Percentiles rank a stretch among this genome's conserved stretches.
These are phyloP conservation scores for Eristalis tenax DNA, from an alignment of 2,888 invertebrate genomes.

Conservation along the genomic window DNA sequence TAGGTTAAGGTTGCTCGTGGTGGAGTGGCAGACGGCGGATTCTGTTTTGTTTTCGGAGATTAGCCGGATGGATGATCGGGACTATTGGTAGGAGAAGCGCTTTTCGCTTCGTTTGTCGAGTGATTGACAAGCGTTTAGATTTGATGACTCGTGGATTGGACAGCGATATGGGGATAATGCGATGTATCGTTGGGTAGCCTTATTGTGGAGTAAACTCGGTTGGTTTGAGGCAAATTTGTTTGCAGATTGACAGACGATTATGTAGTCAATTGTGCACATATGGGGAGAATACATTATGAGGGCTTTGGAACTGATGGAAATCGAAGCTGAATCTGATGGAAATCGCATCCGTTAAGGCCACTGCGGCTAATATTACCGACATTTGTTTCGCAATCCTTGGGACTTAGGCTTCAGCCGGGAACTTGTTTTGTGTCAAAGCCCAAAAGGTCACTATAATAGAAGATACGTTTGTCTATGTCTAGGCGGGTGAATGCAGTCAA, in stretches of 20 bases:
- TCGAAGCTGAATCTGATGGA: too few relatives aligned
- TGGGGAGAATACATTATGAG: too few relatives aligned
- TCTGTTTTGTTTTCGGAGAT: neutral
- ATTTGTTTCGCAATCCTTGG: too few relatives aligned
- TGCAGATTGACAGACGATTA: neutral
- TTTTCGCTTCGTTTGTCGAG: constrained; percentile 2
- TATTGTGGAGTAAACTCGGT: neutral
- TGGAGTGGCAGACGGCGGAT: neutral
- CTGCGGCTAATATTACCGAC: too few relatives aligned
- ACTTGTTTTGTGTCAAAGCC: too few relatives aligned
- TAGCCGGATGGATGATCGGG: constrained; percentile 14
- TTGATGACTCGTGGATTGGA: neutral
- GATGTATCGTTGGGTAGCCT: neutral
- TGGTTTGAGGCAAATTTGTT: neutral
- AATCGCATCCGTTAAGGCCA: too few relatives aligned
- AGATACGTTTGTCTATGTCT: too few relatives aligned
- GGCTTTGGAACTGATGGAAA: too few relatives aligned
- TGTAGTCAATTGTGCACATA: too few relatives aligned
- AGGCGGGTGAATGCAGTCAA: too few relatives aligned
- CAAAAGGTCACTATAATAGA: too few relatives aligned
- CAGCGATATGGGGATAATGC: neutral
- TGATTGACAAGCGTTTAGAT: constrained; percentile 25
- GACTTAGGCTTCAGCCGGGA: too few relatives aligned
- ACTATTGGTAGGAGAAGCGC: neutral
- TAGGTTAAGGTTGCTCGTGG: constrained; percentile 32